These are phyloP conservation scores for Lepilemur septentrionalis DNA, from an alignment of 2,797 vertebrate genomes.

Conservation along the genomic window DNA sequence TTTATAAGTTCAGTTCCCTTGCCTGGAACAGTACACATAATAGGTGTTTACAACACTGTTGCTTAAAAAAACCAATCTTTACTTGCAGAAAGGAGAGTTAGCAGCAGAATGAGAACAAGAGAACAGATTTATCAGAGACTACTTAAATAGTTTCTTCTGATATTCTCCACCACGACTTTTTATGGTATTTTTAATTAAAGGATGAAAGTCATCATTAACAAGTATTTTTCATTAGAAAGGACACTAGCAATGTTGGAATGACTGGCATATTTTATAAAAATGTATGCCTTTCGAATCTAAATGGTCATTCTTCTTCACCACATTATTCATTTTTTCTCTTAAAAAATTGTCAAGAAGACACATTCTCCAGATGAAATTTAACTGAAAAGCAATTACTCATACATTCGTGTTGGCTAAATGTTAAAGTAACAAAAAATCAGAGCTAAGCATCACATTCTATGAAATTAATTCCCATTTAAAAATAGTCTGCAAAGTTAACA, in stretches of 20 bases:
- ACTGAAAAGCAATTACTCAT: background rate
- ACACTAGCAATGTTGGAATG: background rate
- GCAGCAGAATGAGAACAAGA: background rate
- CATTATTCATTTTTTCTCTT: conserved; percentile 42
- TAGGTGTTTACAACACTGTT: background rate
- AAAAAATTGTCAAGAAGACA: background rate
- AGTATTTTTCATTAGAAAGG: background rate
- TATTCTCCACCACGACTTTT: background rate
- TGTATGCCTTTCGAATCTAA: background rate
- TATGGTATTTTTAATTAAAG: conserved; percentile 22
- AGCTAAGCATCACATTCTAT: background rate
- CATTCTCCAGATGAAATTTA: background rate
- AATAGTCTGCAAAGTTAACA: background rate
- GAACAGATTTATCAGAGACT: background rate
- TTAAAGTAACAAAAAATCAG: background rate
- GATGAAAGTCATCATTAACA: background rate
- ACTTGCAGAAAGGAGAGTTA: background rate
- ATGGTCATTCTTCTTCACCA: background rate
- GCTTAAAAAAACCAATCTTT: background rate
- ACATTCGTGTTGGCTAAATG: background rate
- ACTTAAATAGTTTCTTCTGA: background rate
- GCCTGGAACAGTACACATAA: background rate
- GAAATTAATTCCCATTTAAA: conserved; percentile 15
- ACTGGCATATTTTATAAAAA: background rate
- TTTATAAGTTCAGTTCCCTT: background rate